Evolutionary conservation across 2,888 invertebrate species (phyloP), one percentile per base, ranked within the genome.

Genomic region (Lepas anatifera): DNA sequence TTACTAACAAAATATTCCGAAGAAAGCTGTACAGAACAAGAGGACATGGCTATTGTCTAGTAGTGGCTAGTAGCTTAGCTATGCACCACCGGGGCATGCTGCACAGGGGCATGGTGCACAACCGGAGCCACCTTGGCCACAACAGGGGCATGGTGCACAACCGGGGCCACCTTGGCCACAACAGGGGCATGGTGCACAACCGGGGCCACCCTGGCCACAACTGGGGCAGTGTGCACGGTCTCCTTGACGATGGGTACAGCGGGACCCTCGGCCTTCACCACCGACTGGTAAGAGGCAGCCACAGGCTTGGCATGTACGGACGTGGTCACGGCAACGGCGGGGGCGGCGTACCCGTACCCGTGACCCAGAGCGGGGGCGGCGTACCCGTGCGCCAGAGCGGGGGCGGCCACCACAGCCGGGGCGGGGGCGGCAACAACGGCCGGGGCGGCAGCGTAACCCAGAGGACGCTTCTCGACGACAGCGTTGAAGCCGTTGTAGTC

Each of bases 381-480:
- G 48, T 50, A 50, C 22, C 48, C 8, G 48, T 50, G 48, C 16
- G n/a, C 48, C 10, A 41, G 10, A 16, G 41, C 4, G 16, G 41
- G 41, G 41, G 4, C 41, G 16, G 2, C 41, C 11, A 4, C 4
- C 11, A 13, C 10, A 16, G 2, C 41, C 10, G 41, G 41, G 4
- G 41, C 41, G 16, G 41, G 41, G 4, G 41, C 41, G 41, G 10
- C 10, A 25, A 25, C 70, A 7, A 69, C 69, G 63, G 72, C 72
- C 18, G 72, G 71, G 16, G 73, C 72, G n/a, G 73, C 48, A 11
- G 48, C 71, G 43, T 48, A 48, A 7, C 68, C 64, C 39, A 72
- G 73, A 48, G 74, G 74, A 50, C 73, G 71, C 48, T 74, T 74
- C 52, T 74, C 74, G 11, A 74, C 74, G 4, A 74, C 73, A 27